Base-by-base conservation (phyloP, 2,888 invertebrate species). In the Pandemis cinnamomeana region DNA sequence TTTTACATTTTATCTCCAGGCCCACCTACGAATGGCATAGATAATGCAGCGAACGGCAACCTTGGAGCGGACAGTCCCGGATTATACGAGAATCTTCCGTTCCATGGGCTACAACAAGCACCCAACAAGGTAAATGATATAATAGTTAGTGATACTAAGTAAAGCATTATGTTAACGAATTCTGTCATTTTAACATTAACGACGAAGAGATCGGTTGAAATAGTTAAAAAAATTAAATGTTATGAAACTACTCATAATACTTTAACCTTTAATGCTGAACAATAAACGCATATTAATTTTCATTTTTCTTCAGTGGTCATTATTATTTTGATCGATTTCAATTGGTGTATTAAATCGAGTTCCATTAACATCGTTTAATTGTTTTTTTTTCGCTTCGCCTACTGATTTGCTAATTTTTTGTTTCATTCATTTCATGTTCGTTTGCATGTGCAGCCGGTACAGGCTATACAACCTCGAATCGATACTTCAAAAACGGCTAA, bases 81-180 rank as follows among this genome's bases (percentile, higher is more conserved):
- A 90, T 96, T 97, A 89, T 98, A 98, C 95, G 98, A 98, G 95
- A 98, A 98, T 94, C 96, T 98, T 86, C 98, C 98, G 87, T 98
- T 98, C 96, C 98, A 98, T 91, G 98, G 98, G 84, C 96, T 98
- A 87, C 98, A 98, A 95, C 97, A 97, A 92, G 97, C 98, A 87
- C 98, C 98, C 85, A 97, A 98, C 93, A 98, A 98, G 97, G 98
- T 98, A 96, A 92, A 61, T 13, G 0, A 41, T 13, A 5, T 2
- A 3, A 7, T 15, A 64, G 10, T 27, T 44, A 8, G 8, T 44
- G 44, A 44, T 46, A 11, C 0, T 36, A 27, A 13, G 20, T 41
- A 20, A n/a, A 51, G n/a, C 13, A 51, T n/a, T 36, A 15, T 51
- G 51, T 51, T 46, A 11, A 46, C 46, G 44, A 44, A 5, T 15